Evolutionary conservation across 35 echinoderm and acorn worm species (phyloP).

Genomic region (Holothuria glaberrima): DNA sequence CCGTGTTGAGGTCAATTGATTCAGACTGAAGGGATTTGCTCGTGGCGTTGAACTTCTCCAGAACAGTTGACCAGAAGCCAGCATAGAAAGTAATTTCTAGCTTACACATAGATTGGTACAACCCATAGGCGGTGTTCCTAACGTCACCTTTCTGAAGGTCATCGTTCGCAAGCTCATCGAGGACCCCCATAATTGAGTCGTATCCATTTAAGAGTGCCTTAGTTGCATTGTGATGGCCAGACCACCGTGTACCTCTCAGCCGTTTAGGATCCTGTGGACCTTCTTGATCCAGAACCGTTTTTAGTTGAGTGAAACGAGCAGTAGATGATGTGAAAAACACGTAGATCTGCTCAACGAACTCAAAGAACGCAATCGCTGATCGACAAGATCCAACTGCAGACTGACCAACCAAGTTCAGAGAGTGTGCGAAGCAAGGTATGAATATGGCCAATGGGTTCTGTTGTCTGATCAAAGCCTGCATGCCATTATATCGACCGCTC

Average conservation of each 20-base stretch:
- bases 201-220: slow-evolving; percentile 36
- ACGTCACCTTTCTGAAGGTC: slow-evolving; percentile 19
- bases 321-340: slow-evolving; percentile 8
- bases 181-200: slow-evolving; percentile 12
- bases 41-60: neutral
- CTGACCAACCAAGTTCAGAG: slow-evolving; percentile 40
- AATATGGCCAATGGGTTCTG: slow-evolving; percentile 37
- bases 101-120: neutral
- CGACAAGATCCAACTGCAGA: slow-evolving; percentile 15
- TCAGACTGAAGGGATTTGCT: slow-evolving; percentile 29
- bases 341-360: neutral
- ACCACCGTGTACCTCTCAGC: slow-evolving; percentile 42
- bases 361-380: slow-evolving; percentile 33
- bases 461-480: neutral
- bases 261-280: slow-evolving; percentile 19
- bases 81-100: slow-evolving; percentile 4
- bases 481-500: slow-evolving; percentile 14
- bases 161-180: slow-evolving; percentile 6
- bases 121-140: neutral
- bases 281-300: slow-evolving; percentile 16
- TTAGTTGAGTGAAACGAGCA: neutral
- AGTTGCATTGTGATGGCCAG: slow-evolving; percentile 13
- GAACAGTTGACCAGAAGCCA: slow-evolving; percentile 20
- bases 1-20: slow-evolving; percentile 2
- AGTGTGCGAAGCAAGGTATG: slow-evolving; percentile 36